phyloP scores from a whole-genome alignment of 2,888 invertebrate species.

The Aquatica leii region DNA sequence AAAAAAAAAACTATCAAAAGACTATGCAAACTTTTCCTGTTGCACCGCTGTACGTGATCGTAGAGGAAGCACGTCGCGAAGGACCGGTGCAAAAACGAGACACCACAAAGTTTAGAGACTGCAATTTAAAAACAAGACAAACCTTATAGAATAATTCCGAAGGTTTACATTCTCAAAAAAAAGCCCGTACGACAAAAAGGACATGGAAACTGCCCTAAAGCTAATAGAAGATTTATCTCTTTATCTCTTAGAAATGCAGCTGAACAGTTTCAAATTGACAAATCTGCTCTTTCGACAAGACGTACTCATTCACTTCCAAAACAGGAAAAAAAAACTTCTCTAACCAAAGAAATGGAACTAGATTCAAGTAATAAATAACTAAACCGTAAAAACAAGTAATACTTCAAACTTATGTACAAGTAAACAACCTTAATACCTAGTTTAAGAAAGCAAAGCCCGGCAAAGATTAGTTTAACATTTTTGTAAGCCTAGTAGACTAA shows the following conservation, averaged over 20 bases:
- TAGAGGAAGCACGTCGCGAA: too few relatives aligned
- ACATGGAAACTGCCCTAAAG: not conserved
- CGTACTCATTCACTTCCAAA: not conserved
- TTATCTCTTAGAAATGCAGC: not conserved
- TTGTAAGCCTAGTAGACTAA: not conserved
- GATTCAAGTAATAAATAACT: not conserved
- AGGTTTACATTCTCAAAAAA: not conserved
- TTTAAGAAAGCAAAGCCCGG: too few relatives aligned
- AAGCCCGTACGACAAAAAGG: not conserved
- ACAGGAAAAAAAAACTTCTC: not conserved
- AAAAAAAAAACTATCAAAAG: too few relatives aligned
- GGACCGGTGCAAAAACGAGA: too few relatives aligned
- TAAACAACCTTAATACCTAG: too few relatives aligned
- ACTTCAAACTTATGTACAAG: too few relatives aligned
- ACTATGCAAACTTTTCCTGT: too few relatives aligned
- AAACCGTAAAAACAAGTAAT: not conserved
- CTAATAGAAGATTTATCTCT: not conserved
- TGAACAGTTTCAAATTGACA: not conserved
- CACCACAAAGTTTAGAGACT: too few relatives aligned
- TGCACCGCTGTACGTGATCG: too few relatives aligned
- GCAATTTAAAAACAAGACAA: too few relatives aligned
- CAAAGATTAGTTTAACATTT: not conserved
- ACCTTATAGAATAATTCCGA: not conserved
- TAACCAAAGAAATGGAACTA: not conserved
- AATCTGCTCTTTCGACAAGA: not conserved